These are phyloP conservation scores for Enteromius fasciolatus DNA, from an alignment of 2,797 vertebrate genomes.

Conservation along the genomic window DNA sequence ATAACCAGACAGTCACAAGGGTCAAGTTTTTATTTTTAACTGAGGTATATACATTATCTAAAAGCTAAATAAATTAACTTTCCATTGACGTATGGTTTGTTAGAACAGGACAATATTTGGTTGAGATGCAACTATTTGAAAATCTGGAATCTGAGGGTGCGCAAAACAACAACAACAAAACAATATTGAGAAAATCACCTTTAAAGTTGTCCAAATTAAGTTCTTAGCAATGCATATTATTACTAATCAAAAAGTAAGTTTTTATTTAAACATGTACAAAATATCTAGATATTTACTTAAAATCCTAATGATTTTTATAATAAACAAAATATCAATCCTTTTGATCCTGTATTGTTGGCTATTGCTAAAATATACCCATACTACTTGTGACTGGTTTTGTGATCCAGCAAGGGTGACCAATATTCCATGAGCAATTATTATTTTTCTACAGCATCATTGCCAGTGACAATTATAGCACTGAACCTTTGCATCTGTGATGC, in stretches of 20 bases:
- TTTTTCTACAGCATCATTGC: constrained; percentile 14
- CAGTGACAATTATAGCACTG: neutral
- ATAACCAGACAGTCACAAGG: neutral
- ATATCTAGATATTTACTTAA: neutral
- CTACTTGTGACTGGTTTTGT: neutral
- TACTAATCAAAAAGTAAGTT: neutral
- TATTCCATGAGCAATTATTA: neutral
- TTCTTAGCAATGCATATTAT: too few species aligned
- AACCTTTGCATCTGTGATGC: neutral
- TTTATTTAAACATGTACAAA: neutral
- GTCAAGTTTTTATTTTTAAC: neutral
- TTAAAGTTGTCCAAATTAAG: neutral
- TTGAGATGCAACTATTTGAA: neutral
- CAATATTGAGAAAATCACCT: neutral
- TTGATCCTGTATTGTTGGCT: neutral
- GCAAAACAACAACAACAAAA: too few species aligned
- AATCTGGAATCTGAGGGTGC: neutral
- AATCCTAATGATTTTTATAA: neutral
- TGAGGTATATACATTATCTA: neutral
- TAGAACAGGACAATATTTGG: neutral
- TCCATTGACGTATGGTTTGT: neutral
- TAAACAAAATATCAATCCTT: neutral
- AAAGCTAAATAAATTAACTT: neutral
- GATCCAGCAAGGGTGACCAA: neutral
- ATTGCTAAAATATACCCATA: neutral